phyloP scores from a whole-genome alignment of 2,888 invertebrate genomes.

The Dusona sp. region DNA sequence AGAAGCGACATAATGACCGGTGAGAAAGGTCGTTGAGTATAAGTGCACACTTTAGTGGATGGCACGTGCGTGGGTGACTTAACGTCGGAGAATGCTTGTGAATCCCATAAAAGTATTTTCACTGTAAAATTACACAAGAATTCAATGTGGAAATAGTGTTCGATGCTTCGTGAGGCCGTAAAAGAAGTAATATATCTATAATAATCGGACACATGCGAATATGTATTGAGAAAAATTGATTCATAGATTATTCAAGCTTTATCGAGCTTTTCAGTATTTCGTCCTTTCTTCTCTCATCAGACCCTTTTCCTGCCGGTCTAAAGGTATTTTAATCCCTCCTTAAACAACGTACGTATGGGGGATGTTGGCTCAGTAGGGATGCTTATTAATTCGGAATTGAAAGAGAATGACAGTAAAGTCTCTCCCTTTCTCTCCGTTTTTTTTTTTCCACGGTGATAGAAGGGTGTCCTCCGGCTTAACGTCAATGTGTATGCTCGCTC shows the following conservation, averaged over 20 bases:
- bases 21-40: conserved; percentile 61
- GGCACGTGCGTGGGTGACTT: conserved; percentile 55
- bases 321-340: conserved; percentile 17
- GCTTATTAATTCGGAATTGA: conserved; percentile 62
- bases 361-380: conserved; percentile 28
- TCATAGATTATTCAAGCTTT: conserved; percentile 33
- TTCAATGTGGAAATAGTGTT: background rate
- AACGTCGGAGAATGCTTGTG: conserved; percentile 34
- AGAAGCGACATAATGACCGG: conserved; percentile 53
- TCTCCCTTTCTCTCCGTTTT: background rate
- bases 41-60: conserved; percentile 63
- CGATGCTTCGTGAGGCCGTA: background rate
- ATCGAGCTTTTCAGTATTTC: conserved; percentile 21
- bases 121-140: background rate
- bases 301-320: background rate
- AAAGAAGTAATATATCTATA: background rate
- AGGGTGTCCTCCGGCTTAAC: conserved; percentile 37
- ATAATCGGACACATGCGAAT: background rate
- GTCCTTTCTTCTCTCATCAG: background rate
- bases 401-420: conserved; percentile 37
- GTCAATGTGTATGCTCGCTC: background rate
- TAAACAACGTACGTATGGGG: background rate
- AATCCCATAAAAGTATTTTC: conserved; percentile 23
- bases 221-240: conserved; percentile 21
- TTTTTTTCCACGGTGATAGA: conserved; percentile 19